These are phyloP conservation scores for Falco biarmicus DNA, from an alignment of 2,797 vertebrate species.

Conservation along the genomic window DNA sequence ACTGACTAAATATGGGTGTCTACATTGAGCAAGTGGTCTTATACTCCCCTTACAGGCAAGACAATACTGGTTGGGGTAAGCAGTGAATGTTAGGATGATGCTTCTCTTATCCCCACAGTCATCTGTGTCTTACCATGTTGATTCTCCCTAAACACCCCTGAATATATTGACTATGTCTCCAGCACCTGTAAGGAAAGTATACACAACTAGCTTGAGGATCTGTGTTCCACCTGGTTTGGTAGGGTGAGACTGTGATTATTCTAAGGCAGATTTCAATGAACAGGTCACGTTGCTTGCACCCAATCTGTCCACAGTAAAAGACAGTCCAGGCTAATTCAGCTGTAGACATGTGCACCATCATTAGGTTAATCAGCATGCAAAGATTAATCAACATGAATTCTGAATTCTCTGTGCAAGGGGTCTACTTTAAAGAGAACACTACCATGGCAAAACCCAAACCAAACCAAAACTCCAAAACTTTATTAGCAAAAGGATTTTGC, in stretches of 20 bases:
- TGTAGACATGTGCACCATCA: background rate
- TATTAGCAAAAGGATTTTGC: background rate
- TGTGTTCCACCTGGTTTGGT: background rate
- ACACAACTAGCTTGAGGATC: background rate
- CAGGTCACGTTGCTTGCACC: background rate
- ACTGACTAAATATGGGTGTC: background rate
- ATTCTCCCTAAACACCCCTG: background rate
- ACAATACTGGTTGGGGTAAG: background rate
- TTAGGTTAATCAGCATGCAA: background rate
- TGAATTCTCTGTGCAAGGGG: background rate
- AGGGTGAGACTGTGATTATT: background rate
- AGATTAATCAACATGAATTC: background rate
- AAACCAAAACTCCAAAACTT: background rate
- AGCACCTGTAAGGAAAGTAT: background rate
- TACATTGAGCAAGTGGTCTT: background rate
- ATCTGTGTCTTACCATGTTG: background rate
- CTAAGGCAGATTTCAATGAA: background rate
- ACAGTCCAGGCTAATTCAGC: background rate
- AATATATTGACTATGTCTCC: background rate
- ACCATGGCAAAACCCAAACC: background rate
- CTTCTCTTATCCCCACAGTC: background rate
- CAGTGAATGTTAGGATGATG: background rate
- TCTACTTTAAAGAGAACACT: background rate
- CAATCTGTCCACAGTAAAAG: background rate
- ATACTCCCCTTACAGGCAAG: background rate